Evolutionary conservation across 2,113 vertebrate species (phyloP).

Genomic region (Dipodomys spectabilis): DNA sequence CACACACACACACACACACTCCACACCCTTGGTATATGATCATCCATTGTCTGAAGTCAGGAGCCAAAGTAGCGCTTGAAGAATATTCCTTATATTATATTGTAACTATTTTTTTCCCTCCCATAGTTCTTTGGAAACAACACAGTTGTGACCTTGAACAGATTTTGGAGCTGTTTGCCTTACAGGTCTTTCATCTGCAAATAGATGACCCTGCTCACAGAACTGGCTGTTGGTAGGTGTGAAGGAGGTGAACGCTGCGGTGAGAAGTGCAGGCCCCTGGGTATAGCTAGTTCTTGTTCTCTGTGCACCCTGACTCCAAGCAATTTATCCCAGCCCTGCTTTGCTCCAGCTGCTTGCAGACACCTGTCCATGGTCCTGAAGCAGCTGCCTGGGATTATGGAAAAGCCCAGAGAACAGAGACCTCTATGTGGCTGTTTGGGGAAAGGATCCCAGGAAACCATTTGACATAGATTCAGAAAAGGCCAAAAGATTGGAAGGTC

Average conservation of each 20-base stretch:
- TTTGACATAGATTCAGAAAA: background rate
- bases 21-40: background rate
- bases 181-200: background rate
- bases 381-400: background rate
- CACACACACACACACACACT: background rate
- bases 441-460: background rate
- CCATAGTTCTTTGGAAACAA: conserved; percentile 2
- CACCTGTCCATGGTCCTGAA: background rate
- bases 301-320: background rate
- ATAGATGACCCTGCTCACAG: background rate
- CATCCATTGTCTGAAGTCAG: background rate
- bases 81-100: background rate
- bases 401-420: background rate
- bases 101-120: background rate
- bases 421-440: background rate
- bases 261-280: background rate
- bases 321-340: background rate
- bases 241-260: background rate
- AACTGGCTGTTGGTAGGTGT: background rate
- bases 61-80: background rate
- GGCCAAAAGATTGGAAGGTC: background rate
- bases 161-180: background rate
- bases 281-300: background rate
- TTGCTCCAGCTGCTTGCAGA: background rate
- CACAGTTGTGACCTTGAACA: background rate